A percentile compares a stretch with the other conserved stretches of the same genome.
phyloP scores from a whole-genome alignment of 2,113 vertebrate species.

The Azemiops feae region DNA sequence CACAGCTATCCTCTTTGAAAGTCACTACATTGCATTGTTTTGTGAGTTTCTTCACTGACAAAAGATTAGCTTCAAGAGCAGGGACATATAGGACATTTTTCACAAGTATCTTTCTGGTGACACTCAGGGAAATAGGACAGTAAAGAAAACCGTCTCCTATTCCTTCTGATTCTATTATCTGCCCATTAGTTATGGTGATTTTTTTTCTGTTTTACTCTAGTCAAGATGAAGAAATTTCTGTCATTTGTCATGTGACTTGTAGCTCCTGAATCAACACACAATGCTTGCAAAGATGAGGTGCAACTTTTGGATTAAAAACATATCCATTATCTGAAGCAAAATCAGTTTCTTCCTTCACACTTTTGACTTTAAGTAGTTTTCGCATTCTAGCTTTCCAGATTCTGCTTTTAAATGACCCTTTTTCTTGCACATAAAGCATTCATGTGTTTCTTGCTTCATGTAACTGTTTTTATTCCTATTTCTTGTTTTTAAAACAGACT shows the following conservation, averaged over 20 bases:
- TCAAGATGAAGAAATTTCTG: not conserved
- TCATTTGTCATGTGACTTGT: not conserved
- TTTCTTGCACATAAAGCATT: no score
- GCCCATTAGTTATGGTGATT: no score
- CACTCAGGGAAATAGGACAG: not conserved
- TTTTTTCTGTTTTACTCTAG: not conserved
- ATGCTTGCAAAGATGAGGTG: not conserved
- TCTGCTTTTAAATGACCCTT: no score
- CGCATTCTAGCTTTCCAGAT: no score
- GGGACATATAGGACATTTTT: not conserved
- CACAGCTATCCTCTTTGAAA: not conserved
- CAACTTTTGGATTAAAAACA: not conserved
- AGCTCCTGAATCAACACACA: no score
- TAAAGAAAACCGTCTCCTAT: not conserved
- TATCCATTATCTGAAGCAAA: no score
- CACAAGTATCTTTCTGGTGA: not conserved
- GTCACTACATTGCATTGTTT: not conserved
- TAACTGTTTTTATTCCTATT: not conserved
- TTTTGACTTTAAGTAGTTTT: no score
- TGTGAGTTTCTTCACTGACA: not conserved
- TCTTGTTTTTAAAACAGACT: not conserved
- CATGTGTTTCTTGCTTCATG: not conserved
- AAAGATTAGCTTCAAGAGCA: not conserved
- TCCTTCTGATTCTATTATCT: not conserved
- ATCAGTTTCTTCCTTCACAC: no score